phyloP scores from a whole-genome alignment of 64 coral and sea anemone species.

The Montipora efflorescens region DNA sequence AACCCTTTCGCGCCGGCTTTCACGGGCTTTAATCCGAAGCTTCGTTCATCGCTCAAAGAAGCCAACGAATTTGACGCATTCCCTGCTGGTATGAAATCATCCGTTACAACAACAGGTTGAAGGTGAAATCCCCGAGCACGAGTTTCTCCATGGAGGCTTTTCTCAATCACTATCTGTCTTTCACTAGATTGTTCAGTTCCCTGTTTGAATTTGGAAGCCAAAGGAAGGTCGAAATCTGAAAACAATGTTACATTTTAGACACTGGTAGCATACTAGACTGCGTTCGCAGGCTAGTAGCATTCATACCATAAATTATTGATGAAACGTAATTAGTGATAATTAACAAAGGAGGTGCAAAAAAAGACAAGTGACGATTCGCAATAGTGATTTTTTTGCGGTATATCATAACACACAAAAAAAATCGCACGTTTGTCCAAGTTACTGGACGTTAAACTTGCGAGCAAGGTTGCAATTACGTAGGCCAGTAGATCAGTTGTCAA shows the following conservation, averaged over 20 bases:
- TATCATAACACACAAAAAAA: too few species aligned
- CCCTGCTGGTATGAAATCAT: slow-evolving; percentile 30
- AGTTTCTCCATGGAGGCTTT: slow-evolving; percentile 74
- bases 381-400: not conserved
- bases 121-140: slow-evolving; percentile 74
- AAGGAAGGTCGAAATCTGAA: slow-evolving; percentile 67
- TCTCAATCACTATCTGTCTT: slow-evolving; percentile 79
- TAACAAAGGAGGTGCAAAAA: too few species aligned
- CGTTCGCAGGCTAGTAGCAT: too few species aligned
- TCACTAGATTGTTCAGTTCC: slow-evolving; percentile 21
- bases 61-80: slow-evolving; percentile 16
- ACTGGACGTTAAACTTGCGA: too few species aligned
- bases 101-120: slow-evolving; percentile 73
- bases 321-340: too few species aligned
- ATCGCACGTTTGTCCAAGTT: too few species aligned
- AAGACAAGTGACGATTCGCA: not conserved
- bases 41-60: not conserved
- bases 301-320: too few species aligned
- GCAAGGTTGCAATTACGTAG: too few species aligned
- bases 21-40: slow-evolving; percentile 25
- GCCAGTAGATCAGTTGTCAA: too few species aligned
- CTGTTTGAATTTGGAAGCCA: slow-evolving; percentile 41
- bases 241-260: not conserved
- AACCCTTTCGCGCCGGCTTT: not conserved
- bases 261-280: not conserved